A percentile compares a stretch with the other conserved stretches of the same genome.
Conservation (phyloP, 2,888 invertebrate species). For the Neocrepidodera transversa region DNA sequence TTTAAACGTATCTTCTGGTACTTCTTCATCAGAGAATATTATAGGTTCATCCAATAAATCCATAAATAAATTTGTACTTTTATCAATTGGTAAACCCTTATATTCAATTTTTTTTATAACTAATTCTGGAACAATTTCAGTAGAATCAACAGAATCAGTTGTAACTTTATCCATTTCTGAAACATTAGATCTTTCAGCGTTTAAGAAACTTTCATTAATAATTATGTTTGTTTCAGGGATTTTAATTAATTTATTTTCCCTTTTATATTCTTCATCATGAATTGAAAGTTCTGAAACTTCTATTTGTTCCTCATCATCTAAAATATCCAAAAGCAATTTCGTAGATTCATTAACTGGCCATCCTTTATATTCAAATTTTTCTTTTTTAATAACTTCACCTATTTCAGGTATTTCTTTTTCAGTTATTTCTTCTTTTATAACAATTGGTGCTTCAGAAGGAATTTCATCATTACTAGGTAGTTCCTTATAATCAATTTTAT, state of each 20-base stretch:
- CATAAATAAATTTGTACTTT: constrained; percentile 54
- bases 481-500: too few relatives aligned
- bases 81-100: constrained; percentile 47
- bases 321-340: constrained; percentile 54
- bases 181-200: neutral
- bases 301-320: constrained; percentile 46
- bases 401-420: neutral
- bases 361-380: constrained; percentile 15
- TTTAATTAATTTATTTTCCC: neutral
- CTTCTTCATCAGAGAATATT: constrained; percentile 44
- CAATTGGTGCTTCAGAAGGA: neutral
- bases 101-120: constrained; percentile 28
- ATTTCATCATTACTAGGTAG: too few relatives aligned
- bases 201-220: too few relatives aligned
- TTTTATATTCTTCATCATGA: neutral
- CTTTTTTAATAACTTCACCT: neutral
- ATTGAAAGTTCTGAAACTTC: constrained; percentile 44
- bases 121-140: too few relatives aligned
- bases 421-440: neutral
- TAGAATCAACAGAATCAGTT: neutral
- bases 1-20: neutral
- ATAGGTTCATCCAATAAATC: constrained; percentile 52
- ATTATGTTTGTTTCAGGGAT: too few relatives aligned
- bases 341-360: constrained; percentile 49
- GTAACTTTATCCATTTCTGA: neutral